A percentile compares a stretch with the other conserved stretches of the same genome.
Evolutionary conservation across 2,888 invertebrate genomes (phyloP).

Genomic region (Apodemia duryi): DNA sequence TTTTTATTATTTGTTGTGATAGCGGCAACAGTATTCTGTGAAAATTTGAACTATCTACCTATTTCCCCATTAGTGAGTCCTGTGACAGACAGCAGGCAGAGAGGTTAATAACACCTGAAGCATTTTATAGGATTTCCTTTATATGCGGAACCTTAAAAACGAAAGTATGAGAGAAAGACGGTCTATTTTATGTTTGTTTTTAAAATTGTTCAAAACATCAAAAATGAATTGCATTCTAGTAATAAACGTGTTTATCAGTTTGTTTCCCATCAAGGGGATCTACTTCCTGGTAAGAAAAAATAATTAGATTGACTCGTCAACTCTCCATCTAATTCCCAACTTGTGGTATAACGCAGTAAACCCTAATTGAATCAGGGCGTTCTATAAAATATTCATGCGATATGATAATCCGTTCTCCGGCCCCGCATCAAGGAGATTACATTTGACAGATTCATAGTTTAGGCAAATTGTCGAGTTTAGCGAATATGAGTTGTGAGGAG

Average conservation of each 20-base stretch:
- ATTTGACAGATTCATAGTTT: conserved; percentile 39
- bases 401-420: conserved; percentile 60
- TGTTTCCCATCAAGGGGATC: not conserved
- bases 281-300: conserved; percentile 6
- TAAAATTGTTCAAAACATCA: too few relatives aligned
- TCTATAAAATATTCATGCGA: conserved; percentile 76
- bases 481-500: conserved; percentile 12
- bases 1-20: too few relatives aligned
- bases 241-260: not conserved
- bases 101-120: too few relatives aligned
- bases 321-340: conserved; percentile 38
- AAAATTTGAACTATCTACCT: too few relatives aligned
- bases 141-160: too few relatives aligned
- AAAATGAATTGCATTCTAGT: not conserved
- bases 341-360: conserved; percentile 69
- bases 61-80: too few relatives aligned
- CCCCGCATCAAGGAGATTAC: conserved; percentile 31
- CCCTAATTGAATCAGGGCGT: conserved; percentile 64
- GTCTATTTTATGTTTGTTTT: too few relatives aligned
- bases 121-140: too few relatives aligned
- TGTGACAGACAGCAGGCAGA: too few relatives aligned
- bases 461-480: conserved; percentile 25
- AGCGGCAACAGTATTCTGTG: too few relatives aligned
- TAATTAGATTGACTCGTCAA: conserved; percentile 13
- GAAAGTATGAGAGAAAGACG: too few relatives aligned